Evolutionary conservation across 2,113 vertebrate genomes (phyloP).

Genomic region (Aegithalos caudatus): DNA sequence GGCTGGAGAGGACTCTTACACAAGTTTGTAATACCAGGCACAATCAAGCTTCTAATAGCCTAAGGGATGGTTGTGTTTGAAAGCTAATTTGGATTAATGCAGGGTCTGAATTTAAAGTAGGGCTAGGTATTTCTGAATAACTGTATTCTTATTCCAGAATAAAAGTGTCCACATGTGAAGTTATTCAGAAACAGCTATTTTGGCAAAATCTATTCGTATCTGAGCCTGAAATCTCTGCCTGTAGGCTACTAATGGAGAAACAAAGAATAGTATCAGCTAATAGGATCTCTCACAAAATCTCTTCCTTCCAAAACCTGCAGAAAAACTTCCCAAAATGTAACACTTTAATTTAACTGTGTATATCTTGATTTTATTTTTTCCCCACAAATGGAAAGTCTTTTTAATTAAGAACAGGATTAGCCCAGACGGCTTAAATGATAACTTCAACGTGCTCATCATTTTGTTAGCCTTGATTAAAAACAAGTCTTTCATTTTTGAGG

Average conservation of each 20-base stretch:
- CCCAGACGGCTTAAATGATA: not conserved
- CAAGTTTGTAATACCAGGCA: slow-evolving; percentile 8
- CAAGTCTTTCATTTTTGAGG: not conserved
- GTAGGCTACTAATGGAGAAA: slow-evolving; percentile 32
- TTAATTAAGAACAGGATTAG: slow-evolving; percentile 32
- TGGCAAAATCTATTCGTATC: slow-evolving; percentile 30
- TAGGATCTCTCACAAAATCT: slow-evolving; percentile 33
- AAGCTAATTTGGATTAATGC: slow-evolving; percentile 62
- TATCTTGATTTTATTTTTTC: not conserved
- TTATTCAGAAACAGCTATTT: slow-evolving; percentile 52
- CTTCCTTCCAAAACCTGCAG: slow-evolving; percentile 24
- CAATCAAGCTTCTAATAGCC: slow-evolving; percentile 42
- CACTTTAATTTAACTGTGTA: slow-evolving; percentile 9
- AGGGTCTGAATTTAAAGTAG: slow-evolving; percentile 47
- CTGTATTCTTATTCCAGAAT: slow-evolving; percentile 39
- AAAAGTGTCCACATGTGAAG: slow-evolving; percentile 12
- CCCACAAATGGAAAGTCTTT: not conserved
- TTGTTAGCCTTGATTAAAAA: slow-evolving; percentile 35
- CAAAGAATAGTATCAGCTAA: slow-evolving; percentile 39
- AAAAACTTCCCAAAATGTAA: not conserved
- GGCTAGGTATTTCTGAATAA: slow-evolving; percentile 40
- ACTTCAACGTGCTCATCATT: not conserved
- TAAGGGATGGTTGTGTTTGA: slow-evolving; percentile 36
- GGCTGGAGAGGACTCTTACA: slow-evolving; percentile 6
- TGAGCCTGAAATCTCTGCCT: slow-evolving; percentile 23